Conservation (phyloP, 2,888 invertebrate genomes). For the Philaethria dido region DNA sequence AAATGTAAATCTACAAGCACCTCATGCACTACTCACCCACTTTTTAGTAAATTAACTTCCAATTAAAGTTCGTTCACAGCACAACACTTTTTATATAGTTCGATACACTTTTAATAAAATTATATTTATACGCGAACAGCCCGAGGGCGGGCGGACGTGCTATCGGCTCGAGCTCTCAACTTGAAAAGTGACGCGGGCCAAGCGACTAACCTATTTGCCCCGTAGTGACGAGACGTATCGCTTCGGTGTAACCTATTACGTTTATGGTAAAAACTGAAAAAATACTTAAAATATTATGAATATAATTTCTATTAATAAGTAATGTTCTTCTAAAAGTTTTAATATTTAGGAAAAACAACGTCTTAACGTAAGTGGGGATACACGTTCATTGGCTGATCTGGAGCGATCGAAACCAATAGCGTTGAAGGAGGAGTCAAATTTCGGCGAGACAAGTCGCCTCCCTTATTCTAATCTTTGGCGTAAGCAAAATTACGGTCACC, state of each 20-base stretch:
- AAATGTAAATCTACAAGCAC: constrained; percentile 31
- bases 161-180: constrained; percentile 32
- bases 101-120: constrained; percentile 14
- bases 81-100: constrained; percentile 15
- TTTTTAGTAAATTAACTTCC: constrained; percentile 54
- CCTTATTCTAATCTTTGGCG: constrained; percentile 52
- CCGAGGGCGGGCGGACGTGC: constrained; percentile 46
- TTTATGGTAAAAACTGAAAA: neutral
- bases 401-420: constrained; percentile 72
- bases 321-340: constrained; percentile 43
- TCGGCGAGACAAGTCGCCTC: constrained; percentile 65
- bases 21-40: constrained; percentile 62
- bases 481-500: constrained; percentile 29
- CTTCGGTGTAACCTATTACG: neutral
- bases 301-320: neutral
- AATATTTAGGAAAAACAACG: constrained; percentile 65
- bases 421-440: constrained; percentile 77
- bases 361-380: constrained; percentile 69
- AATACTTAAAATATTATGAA: neutral
- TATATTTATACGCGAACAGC: constrained; percentile 17
- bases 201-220: constrained; percentile 16
- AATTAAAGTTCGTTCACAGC: constrained; percentile 12
- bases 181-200: constrained; percentile 30
- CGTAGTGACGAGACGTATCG: neutral
- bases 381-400: constrained; percentile 72